Conservation (phyloP, 2,797 vertebrate genomes). For the Clangula hyemalis region DNA sequence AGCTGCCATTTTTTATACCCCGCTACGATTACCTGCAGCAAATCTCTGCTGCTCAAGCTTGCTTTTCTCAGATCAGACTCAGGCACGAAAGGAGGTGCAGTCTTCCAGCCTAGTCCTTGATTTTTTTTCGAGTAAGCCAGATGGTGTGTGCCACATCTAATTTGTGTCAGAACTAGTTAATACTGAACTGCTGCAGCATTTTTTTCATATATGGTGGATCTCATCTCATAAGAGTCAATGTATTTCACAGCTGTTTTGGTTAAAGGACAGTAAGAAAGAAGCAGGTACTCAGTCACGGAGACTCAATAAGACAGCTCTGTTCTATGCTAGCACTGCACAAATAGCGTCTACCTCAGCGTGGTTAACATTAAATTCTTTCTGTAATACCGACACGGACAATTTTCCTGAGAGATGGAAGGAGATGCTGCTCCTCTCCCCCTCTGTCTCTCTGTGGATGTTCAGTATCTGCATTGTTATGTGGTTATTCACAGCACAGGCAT, state of each 20-base stretch:
- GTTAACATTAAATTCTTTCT: background rate
- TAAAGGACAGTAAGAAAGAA: background rate
- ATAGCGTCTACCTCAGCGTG: background rate
- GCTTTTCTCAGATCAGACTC: conserved; percentile 53
- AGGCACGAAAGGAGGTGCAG: conserved; percentile 40
- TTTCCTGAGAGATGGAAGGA: background rate
- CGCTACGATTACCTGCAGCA: conserved; percentile 70
- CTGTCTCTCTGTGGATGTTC: background rate
- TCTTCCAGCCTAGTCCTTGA: conserved; percentile 22
- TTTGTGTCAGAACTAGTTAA: conserved; percentile 69
- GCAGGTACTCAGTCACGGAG: conserved; percentile 22
- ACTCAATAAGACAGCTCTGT: conserved; percentile 20
- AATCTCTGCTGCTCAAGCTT: conserved; percentile 60
- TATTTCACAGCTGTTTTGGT: conserved; percentile 34
- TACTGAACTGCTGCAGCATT: conserved; percentile 2
- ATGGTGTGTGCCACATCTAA: conserved; percentile 65
- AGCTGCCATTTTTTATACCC: conserved; percentile 62
- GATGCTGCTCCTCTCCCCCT: background rate
- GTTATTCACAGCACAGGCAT: background rate
- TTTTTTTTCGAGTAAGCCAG: conserved; percentile 47
- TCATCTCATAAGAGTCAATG: conserved; percentile 20
- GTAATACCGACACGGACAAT: rapidly evolving
- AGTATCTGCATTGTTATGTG: background rate
- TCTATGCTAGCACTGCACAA: background rate
- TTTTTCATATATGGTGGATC: background rate